Evolutionary conservation across 2,113 vertebrate genomes (phyloP), one percentile per base, ranked within the genome.

Genomic region (Rutilus rutilus): DNA sequence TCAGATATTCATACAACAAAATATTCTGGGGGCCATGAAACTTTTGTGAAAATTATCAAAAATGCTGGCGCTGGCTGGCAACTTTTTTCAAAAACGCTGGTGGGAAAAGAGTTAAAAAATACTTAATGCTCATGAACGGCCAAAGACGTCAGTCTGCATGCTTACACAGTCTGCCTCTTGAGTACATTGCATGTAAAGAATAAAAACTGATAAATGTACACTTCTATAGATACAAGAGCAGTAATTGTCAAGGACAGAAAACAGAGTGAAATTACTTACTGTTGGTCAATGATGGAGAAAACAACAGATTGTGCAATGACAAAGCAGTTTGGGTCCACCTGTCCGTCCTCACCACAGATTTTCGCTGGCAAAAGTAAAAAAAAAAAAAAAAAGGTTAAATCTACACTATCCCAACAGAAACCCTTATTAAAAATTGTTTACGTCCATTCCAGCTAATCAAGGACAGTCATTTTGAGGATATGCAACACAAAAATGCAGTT

Each of bases 301-400:
- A 97, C 97, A 39, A 97, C 91, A 8, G 96, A 95, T 94, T 99
- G 98, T 52, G 98, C 98, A 83, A 94, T 94, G 88, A 99, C 93
- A 25, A 99, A 99, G 92, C 98, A 99, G 93, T 99, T 99, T 15
- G 98, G 98, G 90, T 99, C 97, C 94, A 99, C 98, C 89, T 99
- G 97, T 82, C 98, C 98, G 7, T 99, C 98, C 92, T 99, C 98
- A 50, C 98, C 98, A 89, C 98, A 99, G 82, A 99, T 99, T 90
- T 98, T 99, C 82, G 98, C 98, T 99, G 92, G 88, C 90, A 93
- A 91, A 77, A 57, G 15, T 17, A 85, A 77, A 91, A 30, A 30
- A 30, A 30, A 1, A 47, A 57, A 54, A 60, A 64, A 59, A 39
- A 33, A 5, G 39, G 6, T 42, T n/a, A 12, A 27, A 23, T 30